phyloP scores from a whole-genome alignment of 2,113 vertebrate species.

The Chloroceryle aenea region DNA sequence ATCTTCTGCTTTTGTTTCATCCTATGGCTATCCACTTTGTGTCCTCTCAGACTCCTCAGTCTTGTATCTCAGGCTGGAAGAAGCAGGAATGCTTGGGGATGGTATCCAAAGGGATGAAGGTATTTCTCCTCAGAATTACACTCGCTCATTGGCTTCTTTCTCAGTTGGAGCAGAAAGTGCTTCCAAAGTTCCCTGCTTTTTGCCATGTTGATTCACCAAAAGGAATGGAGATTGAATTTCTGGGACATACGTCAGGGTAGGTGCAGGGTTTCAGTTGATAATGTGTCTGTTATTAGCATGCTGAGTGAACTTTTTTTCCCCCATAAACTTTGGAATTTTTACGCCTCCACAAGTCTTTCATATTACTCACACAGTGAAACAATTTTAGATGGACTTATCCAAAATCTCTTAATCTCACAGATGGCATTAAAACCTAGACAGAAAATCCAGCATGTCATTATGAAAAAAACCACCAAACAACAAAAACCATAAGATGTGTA shows the following conservation, averaged over 20 bases:
- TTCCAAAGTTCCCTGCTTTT: not conserved
- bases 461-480: not conserved
- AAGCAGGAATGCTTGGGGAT: not conserved
- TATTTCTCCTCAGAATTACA: not conserved
- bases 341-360: not conserved
- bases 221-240: not conserved
- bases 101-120: not conserved
- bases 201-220: not conserved
- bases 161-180: not conserved
- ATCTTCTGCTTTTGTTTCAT: not conserved
- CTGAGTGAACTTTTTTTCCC: not conserved
- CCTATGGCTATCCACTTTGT: not conserved
- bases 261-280: not conserved
- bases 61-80: not conserved
- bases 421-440: not conserved
- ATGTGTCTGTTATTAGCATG: not conserved
- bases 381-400: not conserved
- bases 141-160: not conserved
- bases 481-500: not conserved
- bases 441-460: not conserved
- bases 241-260: not conserved
- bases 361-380: not conserved
- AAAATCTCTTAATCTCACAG: constrained; percentile 16
- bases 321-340: not conserved
- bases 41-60: not conserved